These are phyloP conservation scores for Chlorocebus sabaeus DNA, from an alignment of 2,113 vertebrate species.

Conservation along the genomic window DNA sequence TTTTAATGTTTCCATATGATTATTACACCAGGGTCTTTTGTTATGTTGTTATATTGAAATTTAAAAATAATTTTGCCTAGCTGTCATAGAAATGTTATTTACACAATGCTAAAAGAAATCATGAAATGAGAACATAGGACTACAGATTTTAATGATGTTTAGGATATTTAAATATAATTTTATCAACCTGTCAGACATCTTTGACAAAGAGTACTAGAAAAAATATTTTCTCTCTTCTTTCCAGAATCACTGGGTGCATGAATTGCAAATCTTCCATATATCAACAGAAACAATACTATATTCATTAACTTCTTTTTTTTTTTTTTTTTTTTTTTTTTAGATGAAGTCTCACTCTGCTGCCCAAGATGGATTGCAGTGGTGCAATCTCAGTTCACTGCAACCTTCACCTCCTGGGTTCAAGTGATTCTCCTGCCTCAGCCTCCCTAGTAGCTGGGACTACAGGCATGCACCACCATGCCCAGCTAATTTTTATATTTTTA, in stretches of 20 bases:
- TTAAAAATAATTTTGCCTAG: neutral
- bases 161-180: neutral
- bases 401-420: no score
- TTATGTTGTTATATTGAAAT: neutral
- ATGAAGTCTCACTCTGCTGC: no score
- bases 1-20: neutral
- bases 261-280: neutral
- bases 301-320: neutral
- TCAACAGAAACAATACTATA: neutral
- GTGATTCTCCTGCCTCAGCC: no score
- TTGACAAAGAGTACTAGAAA: neutral
- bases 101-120: conserved; percentile 6
- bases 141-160: neutral
- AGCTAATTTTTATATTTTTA: no score
- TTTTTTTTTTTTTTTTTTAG: no score
- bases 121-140: neutral
- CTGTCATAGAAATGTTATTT: neutral
- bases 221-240: neutral
- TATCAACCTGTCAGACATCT: neutral
- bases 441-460: no score
- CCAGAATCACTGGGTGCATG: neutral
- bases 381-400: no score
- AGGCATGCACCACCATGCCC: no score
- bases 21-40: neutral
- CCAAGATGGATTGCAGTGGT: no score